Evolutionary conservation across 2,797 vertebrate species (phyloP).

Genomic region (Darevskia mixta): DNA sequence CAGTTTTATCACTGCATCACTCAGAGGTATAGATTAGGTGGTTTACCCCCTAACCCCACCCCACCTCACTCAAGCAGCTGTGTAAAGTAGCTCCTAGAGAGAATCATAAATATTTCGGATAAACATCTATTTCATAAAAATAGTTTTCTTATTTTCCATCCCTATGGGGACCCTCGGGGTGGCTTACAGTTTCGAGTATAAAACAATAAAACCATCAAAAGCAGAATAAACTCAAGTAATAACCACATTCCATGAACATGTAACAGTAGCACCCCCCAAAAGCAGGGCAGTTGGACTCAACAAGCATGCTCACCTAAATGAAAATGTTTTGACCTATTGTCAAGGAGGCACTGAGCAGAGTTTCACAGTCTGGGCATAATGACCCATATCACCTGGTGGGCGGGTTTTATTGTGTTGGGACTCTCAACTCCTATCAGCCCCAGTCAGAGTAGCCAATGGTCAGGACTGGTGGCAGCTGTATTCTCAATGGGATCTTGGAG

Average conservation of each 20-base stretch:
- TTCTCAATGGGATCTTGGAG: too few species aligned
- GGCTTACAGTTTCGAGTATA: neutral
- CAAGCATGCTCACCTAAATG: neutral
- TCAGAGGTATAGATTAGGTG: neutral
- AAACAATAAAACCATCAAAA: neutral
- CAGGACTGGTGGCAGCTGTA: too few species aligned
- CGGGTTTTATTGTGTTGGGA: too few species aligned
- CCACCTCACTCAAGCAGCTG: neutral
- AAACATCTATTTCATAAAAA: neutral
- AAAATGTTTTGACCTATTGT: neutral
- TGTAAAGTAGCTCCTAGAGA: neutral
- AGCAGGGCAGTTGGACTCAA: neutral
- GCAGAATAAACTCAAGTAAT: neutral
- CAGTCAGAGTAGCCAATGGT: too few species aligned
- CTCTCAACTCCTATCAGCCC: too few species aligned
- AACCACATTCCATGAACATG: neutral
- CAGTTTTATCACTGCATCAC: too few species aligned
- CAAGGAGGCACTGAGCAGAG: neutral
- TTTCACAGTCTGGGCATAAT: neutral
- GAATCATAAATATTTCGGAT: neutral
- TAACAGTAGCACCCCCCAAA: neutral
- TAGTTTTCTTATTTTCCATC: neutral
- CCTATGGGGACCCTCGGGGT: neutral
- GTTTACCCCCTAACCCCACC: neutral
- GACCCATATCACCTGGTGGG: too few species aligned